Base-by-base conservation (phyloP, 2,888 invertebrate genomes). In the Sminthurinus aureus region DNA sequence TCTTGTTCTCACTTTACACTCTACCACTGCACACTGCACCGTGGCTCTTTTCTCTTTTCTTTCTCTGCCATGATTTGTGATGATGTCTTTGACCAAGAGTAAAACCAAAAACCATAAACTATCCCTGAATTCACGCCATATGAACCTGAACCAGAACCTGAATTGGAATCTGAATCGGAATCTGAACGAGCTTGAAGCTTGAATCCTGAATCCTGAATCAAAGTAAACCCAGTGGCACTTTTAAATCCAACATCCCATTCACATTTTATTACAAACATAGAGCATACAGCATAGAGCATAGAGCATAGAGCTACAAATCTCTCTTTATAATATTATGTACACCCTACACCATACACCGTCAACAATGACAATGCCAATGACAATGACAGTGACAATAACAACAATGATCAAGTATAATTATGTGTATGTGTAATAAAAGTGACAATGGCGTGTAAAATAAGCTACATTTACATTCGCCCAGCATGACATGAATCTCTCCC, bases 401-500 rank as follows among this genome's bases (percentile, higher is more conserved):
- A 58, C 18, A 58, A 58, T 58, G 58, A 38, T 38, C 38, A 38
- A 15, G 58, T 58, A 18, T 58, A 18, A 15, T 13, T 58, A 18
- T 58, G 58, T 58, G 58, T 18, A 18, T 50, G n/a, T 50, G 75
- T 18, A 75, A 75, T 50, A 75, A 75, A 22, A 50, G 75, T 20
- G 38, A 75, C 75, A 75, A 75, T 75, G 51, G 75, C 20, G 50
- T 75, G 75, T 51, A 75, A 75, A 75, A 75, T 75, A 51, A 73
- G 26, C 38, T 38, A 73, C 73, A 73, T 73, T 73, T 38, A 38
- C 38, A 38, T 38, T 38, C 6, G 38, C 38, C 38, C 38, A 38
- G 38, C 38, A 38, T 38, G 38, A 38, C 38, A 38, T 38, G 38
- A 38, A 38, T 38, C 38, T 38, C 38, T 38, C 38, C 38, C 38